Conservation (phyloP, 2,113 vertebrate species). For the Toxostoma redivivum region DNA sequence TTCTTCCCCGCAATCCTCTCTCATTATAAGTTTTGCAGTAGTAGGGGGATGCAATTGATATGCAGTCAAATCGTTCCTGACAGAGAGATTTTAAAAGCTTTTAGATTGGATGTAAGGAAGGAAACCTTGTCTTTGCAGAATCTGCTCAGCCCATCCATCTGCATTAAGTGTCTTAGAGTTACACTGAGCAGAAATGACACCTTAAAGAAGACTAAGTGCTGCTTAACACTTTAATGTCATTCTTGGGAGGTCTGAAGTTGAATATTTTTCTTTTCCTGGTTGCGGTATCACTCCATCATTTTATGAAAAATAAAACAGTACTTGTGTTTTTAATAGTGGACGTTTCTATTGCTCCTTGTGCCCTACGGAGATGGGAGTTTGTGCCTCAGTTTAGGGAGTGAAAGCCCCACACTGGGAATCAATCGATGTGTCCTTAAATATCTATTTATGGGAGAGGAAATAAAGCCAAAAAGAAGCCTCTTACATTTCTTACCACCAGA, state of each 20-base stretch:
- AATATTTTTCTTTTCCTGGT: background rate
- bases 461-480: background rate
- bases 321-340: background rate
- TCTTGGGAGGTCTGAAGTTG: conserved; percentile 54
- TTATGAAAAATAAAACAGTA: background rate
- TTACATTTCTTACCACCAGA: background rate
- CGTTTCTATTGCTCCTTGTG: background rate
- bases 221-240: conserved; percentile 75
- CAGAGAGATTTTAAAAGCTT: conserved; percentile 77
- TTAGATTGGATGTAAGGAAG: conserved; percentile 67
- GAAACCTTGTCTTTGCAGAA: conserved; percentile 70
- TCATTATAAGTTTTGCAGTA: conserved; percentile 24
- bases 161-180: conserved; percentile 71
- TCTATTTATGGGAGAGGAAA: background rate
- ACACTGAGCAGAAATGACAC: conserved; percentile 70
- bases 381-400: background rate
- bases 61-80: conserved; percentile 70
- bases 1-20: conserved; percentile 2
- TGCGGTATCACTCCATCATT: background rate
- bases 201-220: conserved; percentile 75
- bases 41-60: conserved; percentile 68
- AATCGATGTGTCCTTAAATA: background rate
- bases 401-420: background rate
- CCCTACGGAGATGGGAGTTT: background rate
- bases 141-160: conserved; percentile 72